These are phyloP conservation scores for Monarcha castaneiventris DNA, from an alignment of 2,113 vertebrate genomes.

Conservation along the genomic window DNA sequence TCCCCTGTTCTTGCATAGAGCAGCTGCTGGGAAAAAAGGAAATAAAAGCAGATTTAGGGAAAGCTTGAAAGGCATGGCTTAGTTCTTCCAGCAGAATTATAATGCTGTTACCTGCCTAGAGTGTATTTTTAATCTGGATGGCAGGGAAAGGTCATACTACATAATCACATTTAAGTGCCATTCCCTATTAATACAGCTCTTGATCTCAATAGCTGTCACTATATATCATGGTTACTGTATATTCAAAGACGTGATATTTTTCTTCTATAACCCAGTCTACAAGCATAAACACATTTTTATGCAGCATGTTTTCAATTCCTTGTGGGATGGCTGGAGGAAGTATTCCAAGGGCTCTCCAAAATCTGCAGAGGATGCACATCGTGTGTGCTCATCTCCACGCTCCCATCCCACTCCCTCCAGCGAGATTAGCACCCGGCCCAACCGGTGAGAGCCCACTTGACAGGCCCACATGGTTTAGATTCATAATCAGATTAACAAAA, in stretches of 20 bases:
- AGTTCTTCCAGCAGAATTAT: neutral
- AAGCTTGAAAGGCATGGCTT: neutral
- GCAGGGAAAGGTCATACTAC: neutral
- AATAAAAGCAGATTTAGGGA: neutral
- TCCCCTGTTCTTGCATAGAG: neutral
- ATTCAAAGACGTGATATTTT: neutral
- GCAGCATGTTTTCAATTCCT: neutral
- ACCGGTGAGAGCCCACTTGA: neutral
- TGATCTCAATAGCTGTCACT: neutral
- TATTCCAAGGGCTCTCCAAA: neutral
- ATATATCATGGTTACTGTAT: neutral
- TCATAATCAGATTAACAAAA: conserved; percentile 8
- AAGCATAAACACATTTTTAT: neutral
- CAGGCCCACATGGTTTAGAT: neutral
- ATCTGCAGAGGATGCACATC: neutral
- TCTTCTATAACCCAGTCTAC: neutral
- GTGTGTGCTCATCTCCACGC: neutral
- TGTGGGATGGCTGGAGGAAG: neutral
- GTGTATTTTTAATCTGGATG: neutral
- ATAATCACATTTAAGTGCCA: neutral
- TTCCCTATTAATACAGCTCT: neutral
- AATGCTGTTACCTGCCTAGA: neutral
- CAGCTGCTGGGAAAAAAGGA: neutral
- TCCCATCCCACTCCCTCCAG: neutral
- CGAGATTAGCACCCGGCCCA: neutral